A percentile compares a stretch with the other conserved stretches of the same genome.
These are phyloP conservation scores for Nymphalis io DNA, from an alignment of 1,140 invertebrate genomes.

Conservation along the genomic window DNA sequence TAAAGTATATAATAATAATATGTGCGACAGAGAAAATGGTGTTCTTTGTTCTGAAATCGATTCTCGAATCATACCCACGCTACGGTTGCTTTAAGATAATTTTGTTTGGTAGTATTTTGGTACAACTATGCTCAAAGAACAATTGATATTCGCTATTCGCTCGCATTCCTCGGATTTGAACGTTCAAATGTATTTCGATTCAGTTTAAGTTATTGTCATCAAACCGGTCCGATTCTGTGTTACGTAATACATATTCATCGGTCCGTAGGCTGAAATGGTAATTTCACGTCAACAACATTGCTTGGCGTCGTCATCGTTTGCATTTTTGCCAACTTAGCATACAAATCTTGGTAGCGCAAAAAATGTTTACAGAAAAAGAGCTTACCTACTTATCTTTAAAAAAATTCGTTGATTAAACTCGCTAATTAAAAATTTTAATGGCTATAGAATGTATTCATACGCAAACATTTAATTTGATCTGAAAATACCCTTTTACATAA, in stretches of 20 bases:
- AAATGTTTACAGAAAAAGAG: not conserved
- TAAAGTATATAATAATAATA: slow-evolving; percentile 8
- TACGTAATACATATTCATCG: slow-evolving; percentile 72
- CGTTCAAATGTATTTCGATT: slow-evolving; percentile 43
- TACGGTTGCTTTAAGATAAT: slow-evolving; percentile 11
- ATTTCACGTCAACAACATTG: slow-evolving; percentile 67
- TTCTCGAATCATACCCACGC: slow-evolving; percentile 3
- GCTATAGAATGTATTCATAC: not conserved
- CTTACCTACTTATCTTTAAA: too few species aligned
- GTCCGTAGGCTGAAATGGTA: slow-evolving; percentile 69
- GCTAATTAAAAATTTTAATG: not conserved
- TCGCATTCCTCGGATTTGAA: slow-evolving; percentile 23
- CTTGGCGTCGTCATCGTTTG: slow-evolving; percentile 50
- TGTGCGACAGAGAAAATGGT: not conserved
- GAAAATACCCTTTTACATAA: slow-evolving; percentile 45
- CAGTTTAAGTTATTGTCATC: slow-evolving; percentile 50
- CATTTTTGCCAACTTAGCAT: slow-evolving; percentile 62
- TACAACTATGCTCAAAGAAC: slow-evolving; percentile 4
- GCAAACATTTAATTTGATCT: slow-evolving; percentile 15
- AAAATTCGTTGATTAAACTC: too few species aligned
- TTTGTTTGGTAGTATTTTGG: slow-evolving; percentile 18
- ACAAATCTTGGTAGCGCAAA: slow-evolving; percentile 24
- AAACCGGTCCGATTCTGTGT: slow-evolving; percentile 54
- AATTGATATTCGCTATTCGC: slow-evolving; percentile 25
- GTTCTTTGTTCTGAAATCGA: slow-evolving; percentile 23